Base-by-base conservation (phyloP, 2,797 vertebrate species). In the Parambassis ranga region DNA sequence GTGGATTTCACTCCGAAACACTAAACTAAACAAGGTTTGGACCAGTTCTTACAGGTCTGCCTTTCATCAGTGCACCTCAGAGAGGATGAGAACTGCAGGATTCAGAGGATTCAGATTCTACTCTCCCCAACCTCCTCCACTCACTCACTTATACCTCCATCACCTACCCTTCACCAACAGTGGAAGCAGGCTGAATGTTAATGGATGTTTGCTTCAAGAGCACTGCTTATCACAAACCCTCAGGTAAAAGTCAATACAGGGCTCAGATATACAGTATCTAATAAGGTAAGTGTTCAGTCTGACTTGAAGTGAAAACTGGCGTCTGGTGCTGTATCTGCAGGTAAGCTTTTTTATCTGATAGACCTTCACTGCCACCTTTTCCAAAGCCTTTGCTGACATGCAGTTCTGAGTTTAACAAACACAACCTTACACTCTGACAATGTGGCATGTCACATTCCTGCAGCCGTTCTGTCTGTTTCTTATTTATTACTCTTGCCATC, bases 271-370 rank as follows among this genome's bases (percentile, higher is more conserved):
- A 73, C 69, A 65, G 71, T 53, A 57, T 70, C 62, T 49, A 70
- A 74, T 52, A 55, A 92, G 91, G 91, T 93, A 89, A 91, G 92
- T 87, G 79, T 61, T 83, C 52, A 78, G 82, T 81, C 76, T 71
- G 33, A 79, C 55, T 74, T 71, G 19, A 67, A 78, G 81, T 20
- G 37, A 71, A 59, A 71, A 39, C 28, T 0, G 30, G 31, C n/a
- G 15, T 59, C 67, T 28, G 81, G 47, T 47, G 68, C 78, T 65
- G 70, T 57, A 69, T 79, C 64, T 76, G 37, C 65, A 81, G 89
- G 90, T 90, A 89, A 77, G 88, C 42, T 37, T 37, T 75, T 77
- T 79, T 71, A 72, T 86, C 71, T 65, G 75, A 79, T 83, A 75
- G 75, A 83, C 81, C 78, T 82, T 76, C 85, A 83, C 87, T 49